Conservation (phyloP, 2,797 vertebrate species). For the Morelia viridis region DNA sequence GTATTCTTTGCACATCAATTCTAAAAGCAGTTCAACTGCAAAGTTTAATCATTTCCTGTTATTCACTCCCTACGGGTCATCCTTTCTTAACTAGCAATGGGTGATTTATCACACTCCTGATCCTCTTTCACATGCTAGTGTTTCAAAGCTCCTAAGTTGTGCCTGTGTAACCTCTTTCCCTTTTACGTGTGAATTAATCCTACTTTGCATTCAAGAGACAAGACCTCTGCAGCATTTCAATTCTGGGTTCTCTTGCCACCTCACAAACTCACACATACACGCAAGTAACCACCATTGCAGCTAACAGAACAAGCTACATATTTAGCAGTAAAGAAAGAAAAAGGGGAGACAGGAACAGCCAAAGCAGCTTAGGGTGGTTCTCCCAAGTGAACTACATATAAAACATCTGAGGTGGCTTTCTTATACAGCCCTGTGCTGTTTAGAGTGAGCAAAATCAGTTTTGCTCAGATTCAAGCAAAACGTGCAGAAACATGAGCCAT, state of each 20-base stretch:
- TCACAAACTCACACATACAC: not conserved
- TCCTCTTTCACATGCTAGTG: slow-evolving; percentile 9
- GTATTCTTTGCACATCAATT: not conserved
- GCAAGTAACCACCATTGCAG: not conserved
- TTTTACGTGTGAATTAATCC: not conserved
- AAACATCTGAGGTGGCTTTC: not conserved
- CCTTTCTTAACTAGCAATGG: slow-evolving; percentile 45
- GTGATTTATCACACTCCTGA: not conserved
- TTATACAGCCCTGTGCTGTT: not conserved
- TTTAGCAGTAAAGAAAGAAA: not conserved
- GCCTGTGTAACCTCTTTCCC: not conserved
- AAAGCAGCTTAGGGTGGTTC: not conserved
- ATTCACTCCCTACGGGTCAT: slow-evolving; percentile 68
- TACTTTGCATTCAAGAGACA: not conserved
- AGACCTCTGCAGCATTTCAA: not conserved
- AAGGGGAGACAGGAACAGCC: not conserved
- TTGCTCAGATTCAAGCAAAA: not conserved
- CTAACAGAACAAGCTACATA: no score
- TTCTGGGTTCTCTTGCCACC: not conserved
- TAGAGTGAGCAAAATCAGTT: not conserved
- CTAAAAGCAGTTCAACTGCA: not conserved
- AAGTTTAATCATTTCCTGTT: slow-evolving; percentile 71
- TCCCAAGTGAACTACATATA: not conserved
- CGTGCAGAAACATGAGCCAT: not conserved
- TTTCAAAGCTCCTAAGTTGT: not conserved